Conservation (phyloP, 1,140 invertebrate species). For the Plectrocnemia conspersa region DNA sequence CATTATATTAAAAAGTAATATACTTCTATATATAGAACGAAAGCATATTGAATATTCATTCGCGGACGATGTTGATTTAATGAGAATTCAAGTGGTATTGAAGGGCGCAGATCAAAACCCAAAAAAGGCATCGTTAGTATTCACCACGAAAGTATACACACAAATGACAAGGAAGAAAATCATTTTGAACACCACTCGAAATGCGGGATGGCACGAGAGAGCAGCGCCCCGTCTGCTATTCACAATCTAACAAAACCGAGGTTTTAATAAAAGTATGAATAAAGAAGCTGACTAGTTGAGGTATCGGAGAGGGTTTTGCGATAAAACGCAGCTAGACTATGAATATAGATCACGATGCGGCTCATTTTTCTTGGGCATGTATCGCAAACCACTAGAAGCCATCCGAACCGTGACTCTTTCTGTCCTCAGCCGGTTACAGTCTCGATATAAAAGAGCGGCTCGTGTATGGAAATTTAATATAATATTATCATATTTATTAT, state of each 20-base stretch:
- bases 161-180: conserved; percentile 26
- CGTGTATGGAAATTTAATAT: too few species aligned
- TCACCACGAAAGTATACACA: conserved; percentile 21
- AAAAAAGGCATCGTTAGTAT: conserved; percentile 29
- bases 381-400: conserved; percentile 32
- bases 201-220: background rate
- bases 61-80: conserved; percentile 21
- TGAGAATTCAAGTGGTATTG: conserved; percentile 24
- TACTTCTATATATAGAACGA: too few species aligned
- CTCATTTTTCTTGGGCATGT: conserved; percentile 35
- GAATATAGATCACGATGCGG: conserved; percentile 21
- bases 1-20: too few species aligned
- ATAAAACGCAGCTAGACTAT: too few species aligned
- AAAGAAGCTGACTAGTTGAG: too few species aligned
- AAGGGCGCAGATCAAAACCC: conserved; percentile 20
- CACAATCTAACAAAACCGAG: background rate
- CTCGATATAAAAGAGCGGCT: too few species aligned
- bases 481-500: too few species aligned
- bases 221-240: background rate
- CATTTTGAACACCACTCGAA: conserved; percentile 30
- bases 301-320: background rate
- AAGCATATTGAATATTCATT: conserved; percentile 28
- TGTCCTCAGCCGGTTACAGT: conserved; percentile 9
- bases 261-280: too few species aligned
- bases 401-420: conserved; percentile 27